Conservation (phyloP, 2,888 invertebrate species). For the Drosophila phalerata region DNA sequence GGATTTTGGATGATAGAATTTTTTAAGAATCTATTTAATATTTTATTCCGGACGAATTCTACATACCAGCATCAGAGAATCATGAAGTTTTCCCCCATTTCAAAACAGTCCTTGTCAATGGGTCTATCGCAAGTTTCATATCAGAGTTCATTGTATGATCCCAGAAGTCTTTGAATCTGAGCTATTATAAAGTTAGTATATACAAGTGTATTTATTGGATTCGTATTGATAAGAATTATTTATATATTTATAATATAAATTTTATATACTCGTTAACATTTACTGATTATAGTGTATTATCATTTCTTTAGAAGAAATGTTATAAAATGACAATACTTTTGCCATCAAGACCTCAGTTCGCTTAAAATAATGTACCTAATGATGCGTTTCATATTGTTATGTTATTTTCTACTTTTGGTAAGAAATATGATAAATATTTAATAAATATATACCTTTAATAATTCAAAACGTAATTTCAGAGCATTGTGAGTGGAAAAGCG, state of each 20-base stretch:
- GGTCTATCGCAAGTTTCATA: neutral
- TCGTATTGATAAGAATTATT: neutral
- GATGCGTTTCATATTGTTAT: slow-evolving; percentile 6
- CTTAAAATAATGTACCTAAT: neutral
- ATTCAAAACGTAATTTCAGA: neutral
- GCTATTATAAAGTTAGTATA: neutral
- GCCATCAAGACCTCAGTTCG: slow-evolving; percentile 1
- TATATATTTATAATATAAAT: neutral
- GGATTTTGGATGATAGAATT: too few species aligned
- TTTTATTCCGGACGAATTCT: neutral
- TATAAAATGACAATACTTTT: neutral
- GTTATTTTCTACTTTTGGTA: slow-evolving; percentile 8
- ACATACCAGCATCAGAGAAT: neutral
- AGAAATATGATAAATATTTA: neutral
- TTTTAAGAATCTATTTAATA: neutral
- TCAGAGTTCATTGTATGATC: slow-evolving; percentile 9
- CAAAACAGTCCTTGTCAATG: neutral
- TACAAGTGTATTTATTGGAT: neutral
- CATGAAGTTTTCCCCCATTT: neutral
- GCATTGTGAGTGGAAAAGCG: neutral
- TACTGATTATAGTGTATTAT: neutral
- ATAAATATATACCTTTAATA: neutral
- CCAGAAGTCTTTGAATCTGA: neutral
- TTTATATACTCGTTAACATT: neutral
- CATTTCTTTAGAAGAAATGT: neutral